Base-by-base conservation (phyloP, 1,140 invertebrate species). In the Delia radicum region DNA sequence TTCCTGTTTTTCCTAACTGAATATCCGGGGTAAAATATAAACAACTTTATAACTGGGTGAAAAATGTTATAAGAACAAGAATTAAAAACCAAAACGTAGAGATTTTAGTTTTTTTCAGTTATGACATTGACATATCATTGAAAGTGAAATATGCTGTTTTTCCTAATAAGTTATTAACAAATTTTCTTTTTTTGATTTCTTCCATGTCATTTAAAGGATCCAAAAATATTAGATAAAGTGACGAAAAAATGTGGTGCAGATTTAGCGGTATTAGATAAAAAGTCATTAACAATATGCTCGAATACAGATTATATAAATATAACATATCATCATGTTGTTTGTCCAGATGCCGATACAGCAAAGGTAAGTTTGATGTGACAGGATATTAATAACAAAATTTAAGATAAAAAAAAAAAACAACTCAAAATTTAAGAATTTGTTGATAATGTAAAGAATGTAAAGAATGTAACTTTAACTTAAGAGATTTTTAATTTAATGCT, bases 221-320 rank as follows among this genome's bases (percentile, higher is more conserved):
- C 91, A 0, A 95, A 96, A 85, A 87, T 98, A 46, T 88, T 91
- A 69, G 90, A 91, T 80, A 96, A 96, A 82, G 87, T 99, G 75
- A 82, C 88, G 26, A 91, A 89, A 78, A 96, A 95, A 86, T 92
- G 95, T 83, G 93, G 93, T 89, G 84, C 81, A 18, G 82, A 85
- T 48, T 74, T 83, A 13, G 92, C 94, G 73, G 93, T 91, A 78
- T 84, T 99, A 48, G 98, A 99, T 82, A 95, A 98, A 65, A 94
- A 96, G 84, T 98, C 96, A 62, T 87, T 99, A n/a, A 98, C 97
- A 65, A 96, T 99, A 79, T 99, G 98, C 87, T 97, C 96, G 85
- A 98, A 98, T n/a, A 95, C 95, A 21, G 98, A 99, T 89, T 96
- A 99, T 87, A 99, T 99, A 80, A 99, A 98, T 87, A 97, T 99